phyloP scores from a whole-genome alignment of 1,140 invertebrate species.

The Drosophila funebris region DNA sequence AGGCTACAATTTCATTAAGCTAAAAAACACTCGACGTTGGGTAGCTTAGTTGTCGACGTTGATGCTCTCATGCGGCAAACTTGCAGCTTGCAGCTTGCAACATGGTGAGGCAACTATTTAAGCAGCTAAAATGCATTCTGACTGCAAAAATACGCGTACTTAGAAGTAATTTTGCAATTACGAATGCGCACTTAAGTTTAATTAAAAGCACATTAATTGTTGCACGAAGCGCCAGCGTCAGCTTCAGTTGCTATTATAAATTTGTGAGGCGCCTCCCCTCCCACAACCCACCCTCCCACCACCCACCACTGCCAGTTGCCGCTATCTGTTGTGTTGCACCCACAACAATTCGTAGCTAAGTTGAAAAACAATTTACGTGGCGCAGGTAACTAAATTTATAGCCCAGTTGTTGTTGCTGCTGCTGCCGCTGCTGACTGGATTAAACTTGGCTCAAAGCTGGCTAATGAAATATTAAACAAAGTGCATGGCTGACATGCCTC shows the following conservation, averaged over 20 bases:
- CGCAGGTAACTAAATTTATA: conserved; percentile 65
- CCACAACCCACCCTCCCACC: neutral
- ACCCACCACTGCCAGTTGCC: conserved; percentile 13
- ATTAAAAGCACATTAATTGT: conserved; percentile 81
- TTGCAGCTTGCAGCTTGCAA: conserved; percentile 11
- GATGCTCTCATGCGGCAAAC: neutral
- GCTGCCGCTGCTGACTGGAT: conserved; percentile 39
- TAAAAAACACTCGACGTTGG: conserved; percentile 48
- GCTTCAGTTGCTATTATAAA: conserved; percentile 48
- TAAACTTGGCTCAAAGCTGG: conserved; percentile 60
- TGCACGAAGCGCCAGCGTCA: conserved; percentile 44
- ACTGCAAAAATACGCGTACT: conserved; percentile 44
- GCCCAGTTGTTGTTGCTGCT: conserved; percentile 32
- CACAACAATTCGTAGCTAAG: conserved; percentile 58
- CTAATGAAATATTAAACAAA: conserved; percentile 78
- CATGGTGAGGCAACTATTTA: conserved; percentile 55
- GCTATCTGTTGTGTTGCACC: conserved; percentile 44
- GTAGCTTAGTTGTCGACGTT: conserved; percentile 1
- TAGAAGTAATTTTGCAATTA: conserved; percentile 71
- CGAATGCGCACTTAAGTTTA: conserved; percentile 77
- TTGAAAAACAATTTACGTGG: conserved; percentile 67
- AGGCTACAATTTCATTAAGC: conserved; percentile 62
- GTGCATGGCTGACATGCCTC: conserved; percentile 53
- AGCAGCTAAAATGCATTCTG: conserved; percentile 27
- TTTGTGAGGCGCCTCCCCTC: conserved; percentile 18